Percentiles rank a stretch among this genome's conserved stretches.
These are phyloP conservation scores for Cottoperca gobio DNA, from an alignment of 2,797 vertebrate species.

Conservation along the genomic window DNA sequence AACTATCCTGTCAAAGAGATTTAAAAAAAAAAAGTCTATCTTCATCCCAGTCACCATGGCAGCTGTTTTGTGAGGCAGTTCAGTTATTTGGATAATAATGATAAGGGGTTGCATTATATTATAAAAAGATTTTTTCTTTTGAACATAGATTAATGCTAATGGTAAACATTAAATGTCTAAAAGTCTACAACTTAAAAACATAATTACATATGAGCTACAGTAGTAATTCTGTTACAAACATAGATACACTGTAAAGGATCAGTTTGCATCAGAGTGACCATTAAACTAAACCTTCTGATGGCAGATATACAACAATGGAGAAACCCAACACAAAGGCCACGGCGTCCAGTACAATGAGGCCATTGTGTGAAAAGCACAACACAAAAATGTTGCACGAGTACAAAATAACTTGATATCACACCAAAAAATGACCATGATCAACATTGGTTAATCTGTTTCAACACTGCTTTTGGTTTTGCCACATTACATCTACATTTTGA, in stretches of 20 bases:
- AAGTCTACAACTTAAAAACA: not conserved
- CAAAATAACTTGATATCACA: constrained; percentile 1
- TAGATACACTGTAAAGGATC: not conserved
- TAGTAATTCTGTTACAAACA: not conserved
- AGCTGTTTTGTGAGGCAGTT: not conserved
- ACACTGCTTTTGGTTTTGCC: not conserved
- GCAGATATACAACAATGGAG: constrained; percentile 29
- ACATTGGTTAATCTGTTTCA: not conserved
- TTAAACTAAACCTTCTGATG: not conserved
- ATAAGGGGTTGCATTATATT: not conserved
- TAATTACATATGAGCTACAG: not conserved
- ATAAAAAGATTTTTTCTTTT: not conserved
- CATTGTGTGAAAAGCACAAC: constrained; percentile 18
- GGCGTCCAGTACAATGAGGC: constrained; percentile 13
- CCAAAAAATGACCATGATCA: not conserved
- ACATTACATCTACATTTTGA: not conserved
- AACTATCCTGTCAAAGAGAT: not conserved
- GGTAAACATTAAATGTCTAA: not conserved
- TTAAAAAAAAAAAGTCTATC: not conserved
- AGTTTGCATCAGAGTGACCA: constrained; percentile 1
- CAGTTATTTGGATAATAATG: not conserved
- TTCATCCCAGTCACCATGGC: not conserved
- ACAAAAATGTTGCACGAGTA: not conserved
- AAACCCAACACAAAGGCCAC: constrained; percentile 6
- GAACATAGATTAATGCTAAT: constrained; percentile 4